Conservation (phyloP, 2,113 vertebrate species). For the Halichoeres trimaculatus region DNA sequence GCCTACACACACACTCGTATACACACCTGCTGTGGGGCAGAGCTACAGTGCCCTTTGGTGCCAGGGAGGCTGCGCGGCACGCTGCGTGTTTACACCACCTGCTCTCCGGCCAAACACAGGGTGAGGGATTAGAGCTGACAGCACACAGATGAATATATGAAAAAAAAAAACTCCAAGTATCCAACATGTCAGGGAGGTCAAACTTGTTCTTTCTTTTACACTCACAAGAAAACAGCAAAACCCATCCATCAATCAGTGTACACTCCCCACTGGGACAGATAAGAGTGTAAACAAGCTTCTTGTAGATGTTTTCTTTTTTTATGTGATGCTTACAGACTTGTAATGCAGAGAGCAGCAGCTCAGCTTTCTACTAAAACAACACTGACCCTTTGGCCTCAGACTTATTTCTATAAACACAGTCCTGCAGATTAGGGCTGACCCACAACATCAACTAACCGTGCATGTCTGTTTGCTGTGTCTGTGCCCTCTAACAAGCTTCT, state of each 20-base stretch:
- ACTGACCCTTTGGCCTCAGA: conserved; percentile 46
- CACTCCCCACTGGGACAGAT: conserved; percentile 14
- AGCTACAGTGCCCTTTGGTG: conserved; percentile 61
- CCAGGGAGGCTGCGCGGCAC: conserved; percentile 67
- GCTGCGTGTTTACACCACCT: conserved; percentile 71
- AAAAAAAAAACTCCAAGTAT: conserved; percentile 20
- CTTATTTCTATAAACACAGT: conserved; percentile 65
- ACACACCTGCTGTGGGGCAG: conserved; percentile 73
- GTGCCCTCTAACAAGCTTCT: neutral
- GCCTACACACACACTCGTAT: conserved; percentile 28
- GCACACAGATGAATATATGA: conserved; percentile 44
- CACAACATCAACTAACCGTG: conserved; percentile 10
- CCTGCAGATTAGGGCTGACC: conserved; percentile 13
- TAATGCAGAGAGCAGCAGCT: conserved; percentile 20
- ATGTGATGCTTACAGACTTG: neutral
- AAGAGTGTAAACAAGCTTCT: conserved; percentile 27
- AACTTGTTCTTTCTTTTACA: conserved; percentile 1
- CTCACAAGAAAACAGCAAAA: conserved; percentile 23
- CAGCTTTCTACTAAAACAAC: conserved; percentile 34
- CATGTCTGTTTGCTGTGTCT: neutral
- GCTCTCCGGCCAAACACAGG: conserved; percentile 66
- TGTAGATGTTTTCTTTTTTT: conserved; percentile 2
- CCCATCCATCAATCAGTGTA: conserved; percentile 29
- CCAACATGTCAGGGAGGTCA: conserved; percentile 35
- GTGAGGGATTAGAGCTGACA: conserved; percentile 60